These are phyloP conservation scores for Spodoptera litura DNA, from an alignment of 1,140 invertebrate genomes.

Conservation along the genomic window DNA sequence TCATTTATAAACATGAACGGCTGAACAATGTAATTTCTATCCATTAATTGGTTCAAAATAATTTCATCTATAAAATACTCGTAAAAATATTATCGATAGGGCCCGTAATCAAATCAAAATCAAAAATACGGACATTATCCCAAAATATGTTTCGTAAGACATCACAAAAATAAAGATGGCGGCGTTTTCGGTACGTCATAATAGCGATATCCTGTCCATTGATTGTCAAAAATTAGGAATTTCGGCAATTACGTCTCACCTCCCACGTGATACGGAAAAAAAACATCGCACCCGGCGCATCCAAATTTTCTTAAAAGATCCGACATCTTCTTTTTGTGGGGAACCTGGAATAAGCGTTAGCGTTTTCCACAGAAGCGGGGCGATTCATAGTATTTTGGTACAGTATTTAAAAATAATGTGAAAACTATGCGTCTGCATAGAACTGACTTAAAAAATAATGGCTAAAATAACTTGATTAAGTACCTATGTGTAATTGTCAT, in stretches of 20 bases:
- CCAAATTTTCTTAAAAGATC: conserved; percentile 80
- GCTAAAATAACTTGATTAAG: neutral
- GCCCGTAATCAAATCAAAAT: conserved; percentile 38
- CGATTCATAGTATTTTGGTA: no score
- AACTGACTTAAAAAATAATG: no score
- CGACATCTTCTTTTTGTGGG: conserved; percentile 64
- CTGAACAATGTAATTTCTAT: neutral
- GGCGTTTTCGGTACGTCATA: conserved; percentile 75
- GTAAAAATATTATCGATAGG: conserved; percentile 19
- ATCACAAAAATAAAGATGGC: conserved; percentile 45
- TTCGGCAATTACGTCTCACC: conserved; percentile 84
- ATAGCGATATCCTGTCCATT: conserved; percentile 85
- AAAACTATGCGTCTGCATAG: no score
- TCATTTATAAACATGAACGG: neutral
- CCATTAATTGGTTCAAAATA: conserved; percentile 11
- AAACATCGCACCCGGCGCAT: conserved; percentile 80
- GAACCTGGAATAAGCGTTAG: conserved; percentile 51
- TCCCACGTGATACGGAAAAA: conserved; percentile 79
- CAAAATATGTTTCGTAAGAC: conserved; percentile 62
- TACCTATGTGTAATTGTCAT: neutral
- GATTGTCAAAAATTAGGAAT: conserved; percentile 85
- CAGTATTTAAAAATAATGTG: no score
- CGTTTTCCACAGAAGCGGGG: neutral
- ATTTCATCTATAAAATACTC: conserved; percentile 32
- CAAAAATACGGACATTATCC: conserved; percentile 46